Percentiles rank a stretch among this genome's conserved stretches.
Conservation (phyloP, 2,888 invertebrate genomes). For the Oscheius onirici region DNA sequence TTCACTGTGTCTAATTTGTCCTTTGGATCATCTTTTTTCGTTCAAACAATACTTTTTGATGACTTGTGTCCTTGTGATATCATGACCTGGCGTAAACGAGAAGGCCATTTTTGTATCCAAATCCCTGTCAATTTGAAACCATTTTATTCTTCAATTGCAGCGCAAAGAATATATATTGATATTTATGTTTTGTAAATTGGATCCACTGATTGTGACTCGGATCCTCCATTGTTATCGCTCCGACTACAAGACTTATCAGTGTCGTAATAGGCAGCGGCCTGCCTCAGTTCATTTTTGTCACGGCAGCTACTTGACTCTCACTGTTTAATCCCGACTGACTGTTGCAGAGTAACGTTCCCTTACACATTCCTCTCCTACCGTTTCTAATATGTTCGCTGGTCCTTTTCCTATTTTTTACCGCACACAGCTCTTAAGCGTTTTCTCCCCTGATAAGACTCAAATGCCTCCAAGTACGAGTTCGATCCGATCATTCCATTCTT, state of each 20-base stretch:
- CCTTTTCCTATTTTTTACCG: not conserved
- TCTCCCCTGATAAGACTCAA: constrained; percentile 9
- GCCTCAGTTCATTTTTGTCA: constrained; percentile 17
- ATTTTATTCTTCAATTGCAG: too few relatives aligned
- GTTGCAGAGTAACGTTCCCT: not conserved
- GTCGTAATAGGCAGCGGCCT: constrained; percentile 27
- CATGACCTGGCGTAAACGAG: too few relatives aligned
- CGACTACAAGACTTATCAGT: constrained; percentile 28
- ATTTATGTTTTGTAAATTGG: not conserved
- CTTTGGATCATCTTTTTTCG: not conserved
- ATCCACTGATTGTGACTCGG: constrained; percentile 20
- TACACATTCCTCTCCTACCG: not conserved
- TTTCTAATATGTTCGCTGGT: not conserved
- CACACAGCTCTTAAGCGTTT: not conserved
- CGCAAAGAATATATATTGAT: too few relatives aligned
- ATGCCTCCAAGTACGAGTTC: not conserved
- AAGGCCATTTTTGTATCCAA: too few relatives aligned
- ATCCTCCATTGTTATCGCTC: constrained; percentile 20
- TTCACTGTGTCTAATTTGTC: not conserved
- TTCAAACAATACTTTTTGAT: too few relatives aligned
- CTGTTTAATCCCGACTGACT: constrained; percentile 1
- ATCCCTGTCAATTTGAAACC: too few relatives aligned
- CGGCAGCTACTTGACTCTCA: constrained; percentile 15
- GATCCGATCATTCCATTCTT: constrained; percentile 1
- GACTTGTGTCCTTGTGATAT: too few relatives aligned